Evolutionary conservation across 2,888 invertebrate genomes (phyloP), one percentile per base, ranked within the genome.

Genomic region (Dorcus parallelipipedus): DNA sequence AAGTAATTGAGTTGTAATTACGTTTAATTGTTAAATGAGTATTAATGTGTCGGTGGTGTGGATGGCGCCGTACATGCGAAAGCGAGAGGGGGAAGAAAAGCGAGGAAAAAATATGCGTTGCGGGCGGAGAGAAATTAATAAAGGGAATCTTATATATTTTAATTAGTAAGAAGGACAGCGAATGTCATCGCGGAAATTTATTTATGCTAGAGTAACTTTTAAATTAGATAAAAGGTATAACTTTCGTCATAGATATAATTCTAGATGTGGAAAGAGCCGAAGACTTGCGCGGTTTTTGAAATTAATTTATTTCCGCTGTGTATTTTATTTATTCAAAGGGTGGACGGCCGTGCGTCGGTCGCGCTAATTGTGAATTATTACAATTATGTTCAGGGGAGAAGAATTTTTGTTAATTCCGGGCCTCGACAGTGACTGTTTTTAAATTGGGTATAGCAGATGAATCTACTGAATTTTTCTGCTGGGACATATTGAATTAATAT

Each of bases 401-500:
- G 67, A 67, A 62, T 68, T 67, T 67, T 67, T 38, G 68, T 67
- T 69, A 65, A 67, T 67, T 68, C 57, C 64, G 60, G 26, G 26
- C 26, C 26, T 33, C 59, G 63, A 52, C 56, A 52, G 61, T 59
- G 56, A 54, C 59, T 54, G 59, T 61, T 65, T 67, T 66, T 64
- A 64, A 65, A 62, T 66, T 65, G 71, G 64, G 69, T 69, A 69
- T 68, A 63, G 70, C 66, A 65, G 65, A 68, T 70, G 69, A 71
- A 69, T 72, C 69, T 65, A 63, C 63, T 66, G 70, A 70, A 73
- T 74, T 73, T 75, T 73, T 72, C 75, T 75, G 70, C 67, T 66
- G 75, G 75, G 75, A 74, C 74, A 70, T 71, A 74, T 75, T 72
- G 74, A 73, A 73, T 75, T 75, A 75, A 75, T 75, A 73, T 75